Conservation (phyloP, 30 jellyfish, hydroid and myxozoan genomes). For the Catostylus mosaicus region DNA sequence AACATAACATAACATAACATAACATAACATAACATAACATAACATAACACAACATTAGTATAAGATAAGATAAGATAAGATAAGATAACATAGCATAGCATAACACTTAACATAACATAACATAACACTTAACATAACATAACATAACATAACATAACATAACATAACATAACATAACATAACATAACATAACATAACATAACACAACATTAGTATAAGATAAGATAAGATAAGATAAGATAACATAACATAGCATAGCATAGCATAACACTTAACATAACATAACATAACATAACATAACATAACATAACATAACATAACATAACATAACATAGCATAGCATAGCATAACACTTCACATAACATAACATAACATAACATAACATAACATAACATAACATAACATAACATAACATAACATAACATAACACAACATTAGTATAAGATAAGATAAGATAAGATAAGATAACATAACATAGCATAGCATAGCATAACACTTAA, state of each 20-base stretch:
- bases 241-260: constrained; percentile 8
- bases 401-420: constrained; percentile 4
- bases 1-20: constrained; percentile 8
- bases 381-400: not conserved
- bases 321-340: not conserved
- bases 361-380: not conserved
- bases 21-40: constrained; percentile 11
- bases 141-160: not conserved
- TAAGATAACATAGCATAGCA: not conserved
- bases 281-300: not conserved
- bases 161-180: constrained; percentile 3
- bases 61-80: not conserved
- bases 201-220: not conserved
- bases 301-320: not conserved
- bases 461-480: constrained; percentile 5
- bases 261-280: not conserved
- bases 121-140: constrained; percentile 1
- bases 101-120: constrained; percentile 1
- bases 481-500: not conserved
- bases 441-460: not conserved
- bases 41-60: not conserved
- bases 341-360: constrained; percentile 4
- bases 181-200: constrained; percentile 8
- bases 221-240: not conserved
- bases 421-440: not conserved